phyloP scores from a whole-genome alignment of 2,113 vertebrate genomes.

The Carassius auratus region DNA sequence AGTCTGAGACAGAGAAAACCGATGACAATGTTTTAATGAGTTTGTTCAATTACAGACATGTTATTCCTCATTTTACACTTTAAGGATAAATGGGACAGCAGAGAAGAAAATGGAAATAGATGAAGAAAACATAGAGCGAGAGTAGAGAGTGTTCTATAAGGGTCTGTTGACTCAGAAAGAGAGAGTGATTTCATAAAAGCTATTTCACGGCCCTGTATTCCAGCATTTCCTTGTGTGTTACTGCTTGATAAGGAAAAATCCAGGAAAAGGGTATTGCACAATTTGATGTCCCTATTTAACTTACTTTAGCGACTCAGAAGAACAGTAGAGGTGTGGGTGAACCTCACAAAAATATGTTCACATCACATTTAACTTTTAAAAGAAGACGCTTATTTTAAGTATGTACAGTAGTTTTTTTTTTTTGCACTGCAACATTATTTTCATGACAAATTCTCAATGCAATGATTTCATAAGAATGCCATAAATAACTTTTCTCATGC shows the following conservation, averaged over 20 bases:
- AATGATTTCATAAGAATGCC: too few species aligned
- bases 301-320: neutral
- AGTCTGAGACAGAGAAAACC: conserved; percentile 68
- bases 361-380: too few species aligned
- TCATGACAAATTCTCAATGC: too few species aligned
- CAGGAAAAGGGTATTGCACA: neutral
- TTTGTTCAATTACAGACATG: conserved; percentile 65
- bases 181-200: conserved; percentile 4
- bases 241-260: conserved; percentile 3
- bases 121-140: neutral
- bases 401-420: too few species aligned
- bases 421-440: too few species aligned
- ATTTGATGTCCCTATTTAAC: neutral
- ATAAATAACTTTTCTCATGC: too few species aligned
- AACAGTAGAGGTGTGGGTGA: neutral
- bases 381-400: too few species aligned
- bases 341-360: neutral
- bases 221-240: neutral
- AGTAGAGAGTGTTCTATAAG: neutral
- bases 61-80: conserved; percentile 48
- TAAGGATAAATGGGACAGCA: neutral
- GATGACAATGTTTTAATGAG: conserved; percentile 70
- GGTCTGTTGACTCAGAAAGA: neutral
- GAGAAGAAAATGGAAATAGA: neutral
- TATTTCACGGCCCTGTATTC: neutral